Evolutionary conservation across 2,113 vertebrate species (phyloP).

Genomic region (Physeter macrocephalus): DNA sequence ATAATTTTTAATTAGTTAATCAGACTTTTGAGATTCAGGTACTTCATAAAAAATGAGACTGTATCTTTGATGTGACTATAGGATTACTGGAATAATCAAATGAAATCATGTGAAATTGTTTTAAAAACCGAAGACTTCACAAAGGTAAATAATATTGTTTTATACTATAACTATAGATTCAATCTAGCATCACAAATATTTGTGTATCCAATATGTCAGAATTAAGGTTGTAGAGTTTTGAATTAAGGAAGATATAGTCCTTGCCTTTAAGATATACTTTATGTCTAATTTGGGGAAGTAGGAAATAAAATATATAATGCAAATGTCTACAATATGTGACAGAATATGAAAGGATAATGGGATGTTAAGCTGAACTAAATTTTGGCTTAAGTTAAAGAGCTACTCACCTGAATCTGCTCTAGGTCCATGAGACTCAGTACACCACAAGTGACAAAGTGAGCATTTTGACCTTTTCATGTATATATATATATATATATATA

Average conservation of each 20-base stretch:
- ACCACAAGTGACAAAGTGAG: not conserved
- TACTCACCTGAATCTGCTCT: not conserved
- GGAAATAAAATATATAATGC: not conserved
- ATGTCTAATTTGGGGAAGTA: not conserved
- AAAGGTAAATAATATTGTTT: not conserved
- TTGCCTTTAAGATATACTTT: not conserved
- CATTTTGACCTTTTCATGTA: not conserved
- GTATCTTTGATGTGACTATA: not conserved
- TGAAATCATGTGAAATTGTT: constrained; percentile 3
- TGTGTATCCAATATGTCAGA: not conserved
- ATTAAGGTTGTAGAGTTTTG: not conserved
- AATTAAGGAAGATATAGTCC: not conserved
- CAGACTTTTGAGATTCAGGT: not conserved
- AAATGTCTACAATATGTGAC: not conserved
- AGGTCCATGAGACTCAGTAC: not conserved
- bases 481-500: too few relatives aligned
- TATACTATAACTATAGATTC: not conserved
- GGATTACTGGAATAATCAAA: not conserved
- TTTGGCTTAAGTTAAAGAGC: not conserved
- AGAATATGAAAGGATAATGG: not conserved
- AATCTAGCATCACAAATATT: not conserved
- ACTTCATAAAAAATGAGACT: constrained; percentile 11
- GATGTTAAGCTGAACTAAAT: not conserved
- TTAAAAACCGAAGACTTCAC: not conserved
- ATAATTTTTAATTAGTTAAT: not conserved